Evolutionary conservation across 2,888 invertebrate species (phyloP).

Genomic region (Lissocephala sabroskyi): DNA sequence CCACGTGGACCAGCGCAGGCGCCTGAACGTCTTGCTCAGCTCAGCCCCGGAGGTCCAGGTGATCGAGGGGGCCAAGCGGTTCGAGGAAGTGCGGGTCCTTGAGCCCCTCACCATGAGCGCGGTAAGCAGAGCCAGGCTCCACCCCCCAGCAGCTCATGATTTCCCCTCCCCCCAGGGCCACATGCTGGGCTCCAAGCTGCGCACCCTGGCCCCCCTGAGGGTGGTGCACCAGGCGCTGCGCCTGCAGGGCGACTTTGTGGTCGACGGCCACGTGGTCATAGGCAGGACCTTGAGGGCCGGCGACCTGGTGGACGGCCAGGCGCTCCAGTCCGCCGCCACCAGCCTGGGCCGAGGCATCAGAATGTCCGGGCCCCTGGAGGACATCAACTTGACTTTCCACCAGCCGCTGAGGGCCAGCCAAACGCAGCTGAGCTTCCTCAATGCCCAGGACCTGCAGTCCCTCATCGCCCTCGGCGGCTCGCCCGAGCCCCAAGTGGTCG

Average conservation of each 20-base stretch:
- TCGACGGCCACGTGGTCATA: conserved; percentile 74
- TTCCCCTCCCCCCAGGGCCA: conserved; percentile 62
- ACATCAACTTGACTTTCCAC: conserved; percentile 56
- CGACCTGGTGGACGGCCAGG: conserved; percentile 49
- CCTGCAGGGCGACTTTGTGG: conserved; percentile 70
- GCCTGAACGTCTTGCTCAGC: conserved; percentile 73
- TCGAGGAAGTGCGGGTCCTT: conserved; percentile 72
- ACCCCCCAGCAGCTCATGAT: background rate
- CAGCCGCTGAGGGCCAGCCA: conserved; percentile 61
- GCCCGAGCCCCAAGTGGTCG: conserved; percentile 71
- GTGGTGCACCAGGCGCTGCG: conserved; percentile 71
- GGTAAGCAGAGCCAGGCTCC: conserved; percentile 38
- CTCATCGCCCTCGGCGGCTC: conserved; percentile 72
- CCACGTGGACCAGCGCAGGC: conserved; percentile 67
- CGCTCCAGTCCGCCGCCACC: conserved; percentile 34
- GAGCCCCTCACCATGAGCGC: conserved; percentile 71
- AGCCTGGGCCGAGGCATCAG: conserved; percentile 47
- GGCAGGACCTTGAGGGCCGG: conserved; percentile 66
- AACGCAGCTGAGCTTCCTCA: conserved; percentile 72
- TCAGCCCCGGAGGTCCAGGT: conserved; percentile 70
- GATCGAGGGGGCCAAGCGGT: conserved; percentile 72
- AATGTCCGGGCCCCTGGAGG: conserved; percentile 40
- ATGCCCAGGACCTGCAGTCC: conserved; percentile 70
- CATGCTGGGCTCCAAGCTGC: conserved; percentile 71
- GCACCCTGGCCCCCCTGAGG: conserved; percentile 72